Percentiles rank a stretch among this genome's conserved stretches.
Evolutionary conservation across 2,797 vertebrate genomes (phyloP).

Genomic region (Pseudochirops cupreus): DNA sequence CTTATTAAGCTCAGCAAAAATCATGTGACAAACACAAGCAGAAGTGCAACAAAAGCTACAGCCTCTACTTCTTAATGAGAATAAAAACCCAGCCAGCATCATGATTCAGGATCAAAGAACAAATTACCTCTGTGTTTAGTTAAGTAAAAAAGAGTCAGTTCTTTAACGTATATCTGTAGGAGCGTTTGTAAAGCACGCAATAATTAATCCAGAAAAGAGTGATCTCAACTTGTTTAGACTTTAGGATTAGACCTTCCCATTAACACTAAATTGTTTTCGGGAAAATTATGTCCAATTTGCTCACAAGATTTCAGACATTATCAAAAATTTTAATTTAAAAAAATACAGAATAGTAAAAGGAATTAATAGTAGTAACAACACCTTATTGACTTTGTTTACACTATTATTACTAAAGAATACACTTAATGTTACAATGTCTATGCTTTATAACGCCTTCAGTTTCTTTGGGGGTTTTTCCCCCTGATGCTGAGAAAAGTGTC

Average conservation of each 20-base stretch:
- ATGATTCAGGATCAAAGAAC: constrained; percentile 56
- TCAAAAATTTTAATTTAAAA: constrained; percentile 49
- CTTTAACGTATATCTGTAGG: constrained; percentile 34
- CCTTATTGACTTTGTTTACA: constrained; percentile 32
- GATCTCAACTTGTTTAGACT: background rate
- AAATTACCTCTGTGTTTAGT: constrained; percentile 37
- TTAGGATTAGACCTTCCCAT: constrained; percentile 11
- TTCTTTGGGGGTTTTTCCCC: constrained; percentile 14
- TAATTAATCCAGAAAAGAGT: constrained; percentile 38
- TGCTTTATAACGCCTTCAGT: constrained; percentile 40
- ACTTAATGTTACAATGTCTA: constrained; percentile 47
- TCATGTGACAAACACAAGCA: constrained; percentile 55
- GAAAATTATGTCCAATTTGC: constrained; percentile 12
- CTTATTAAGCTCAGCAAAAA: constrained; percentile 72
- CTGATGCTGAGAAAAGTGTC: constrained; percentile 42
- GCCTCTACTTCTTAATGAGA: constrained; percentile 38
- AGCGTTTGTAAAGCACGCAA: constrained; percentile 50
- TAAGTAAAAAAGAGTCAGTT: constrained; percentile 7
- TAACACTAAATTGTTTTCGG: constrained; percentile 46
- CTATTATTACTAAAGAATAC: constrained; percentile 24
- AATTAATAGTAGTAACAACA: constrained; percentile 35
- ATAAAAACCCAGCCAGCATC: constrained; percentile 49
- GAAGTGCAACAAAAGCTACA: constrained; percentile 59
- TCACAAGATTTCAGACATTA: constrained; percentile 4
- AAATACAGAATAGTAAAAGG: constrained; percentile 13